Evolutionary conservation across 1,140 invertebrate genomes (phyloP).

Genomic region (Macrobrachium rosenbergii): DNA sequence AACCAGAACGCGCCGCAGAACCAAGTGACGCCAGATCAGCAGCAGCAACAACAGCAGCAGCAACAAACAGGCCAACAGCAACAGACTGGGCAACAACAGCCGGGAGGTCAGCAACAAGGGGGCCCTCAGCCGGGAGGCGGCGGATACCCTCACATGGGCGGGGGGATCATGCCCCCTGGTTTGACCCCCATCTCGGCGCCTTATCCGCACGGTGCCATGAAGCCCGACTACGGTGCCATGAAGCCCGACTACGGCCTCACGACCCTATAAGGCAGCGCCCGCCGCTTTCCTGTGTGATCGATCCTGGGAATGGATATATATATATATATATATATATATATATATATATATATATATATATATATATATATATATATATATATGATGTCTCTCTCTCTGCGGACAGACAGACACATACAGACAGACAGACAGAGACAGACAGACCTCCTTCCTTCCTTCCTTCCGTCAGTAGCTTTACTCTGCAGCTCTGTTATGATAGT

Average conservation of each 20-base stretch:
- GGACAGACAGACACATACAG: too few relatives aligned
- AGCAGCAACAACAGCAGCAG: conserved; percentile 47
- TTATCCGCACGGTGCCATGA: conserved; percentile 75
- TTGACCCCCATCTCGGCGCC: conserved; percentile 73
- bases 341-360: too few relatives aligned
- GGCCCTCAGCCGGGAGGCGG: conserved; percentile 53
- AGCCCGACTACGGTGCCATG: conserved; percentile 81
- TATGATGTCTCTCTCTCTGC: neutral
- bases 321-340: too few relatives aligned
- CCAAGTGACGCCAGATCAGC: conserved; percentile 39
- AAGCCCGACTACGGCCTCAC: conserved; percentile 81
- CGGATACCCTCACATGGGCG: conserved; percentile 62
- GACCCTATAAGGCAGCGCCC: conserved; percentile 75
- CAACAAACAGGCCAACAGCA: conserved; percentile 55
- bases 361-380: too few relatives aligned
- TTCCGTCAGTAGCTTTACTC: conserved; percentile 16
- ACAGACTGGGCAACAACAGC: conserved; percentile 36
- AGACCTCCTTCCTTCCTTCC: neutral
- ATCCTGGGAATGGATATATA: too few relatives aligned
- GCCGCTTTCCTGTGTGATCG: conserved; percentile 9
- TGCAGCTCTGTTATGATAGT: neutral
- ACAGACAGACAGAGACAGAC: too few relatives aligned
- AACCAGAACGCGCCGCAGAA: conserved; percentile 56
- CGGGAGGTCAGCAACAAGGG: conserved; percentile 51
- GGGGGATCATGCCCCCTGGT: conserved; percentile 69